Percentiles rank a stretch among this genome's conserved stretches.
Conservation (phyloP, 2,797 vertebrate genomes). For the Schizopygopsis pylzovi region DNA sequence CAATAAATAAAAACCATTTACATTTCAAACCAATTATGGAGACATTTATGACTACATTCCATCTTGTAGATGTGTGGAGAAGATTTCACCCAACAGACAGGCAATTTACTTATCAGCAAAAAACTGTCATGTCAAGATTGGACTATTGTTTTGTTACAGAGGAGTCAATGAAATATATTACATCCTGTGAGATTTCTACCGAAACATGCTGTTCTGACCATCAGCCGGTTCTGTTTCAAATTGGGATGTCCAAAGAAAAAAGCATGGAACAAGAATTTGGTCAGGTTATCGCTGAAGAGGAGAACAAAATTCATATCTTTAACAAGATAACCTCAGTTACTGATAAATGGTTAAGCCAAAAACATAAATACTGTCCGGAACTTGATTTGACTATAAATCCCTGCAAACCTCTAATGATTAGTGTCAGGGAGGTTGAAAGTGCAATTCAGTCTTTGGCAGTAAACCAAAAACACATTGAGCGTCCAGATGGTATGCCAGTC, state of each 20-base stretch:
- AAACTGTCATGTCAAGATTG: neutral
- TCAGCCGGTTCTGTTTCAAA: neutral
- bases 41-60: neutral
- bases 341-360: neutral
- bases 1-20: neutral
- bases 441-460: constrained; percentile 15
- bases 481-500: neutral
- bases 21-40: neutral
- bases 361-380: neutral
- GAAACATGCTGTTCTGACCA: neutral
- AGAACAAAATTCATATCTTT: neutral
- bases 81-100: neutral
- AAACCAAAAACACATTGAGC: neutral
- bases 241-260: neutral
- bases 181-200: neutral
- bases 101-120: constrained; percentile 2
- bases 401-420: neutral
- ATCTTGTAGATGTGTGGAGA: constrained; percentile 26
- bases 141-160: constrained; percentile 18
- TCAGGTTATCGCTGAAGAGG: neutral
- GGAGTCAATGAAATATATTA: neutral
- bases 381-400: neutral
- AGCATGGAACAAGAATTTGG: too few species aligned
- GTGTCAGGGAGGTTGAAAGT: neutral
- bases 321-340: neutral